Evolutionary conservation across 2,113 vertebrate genomes (phyloP).

Genomic region (Bolborhynchus lineola): DNA sequence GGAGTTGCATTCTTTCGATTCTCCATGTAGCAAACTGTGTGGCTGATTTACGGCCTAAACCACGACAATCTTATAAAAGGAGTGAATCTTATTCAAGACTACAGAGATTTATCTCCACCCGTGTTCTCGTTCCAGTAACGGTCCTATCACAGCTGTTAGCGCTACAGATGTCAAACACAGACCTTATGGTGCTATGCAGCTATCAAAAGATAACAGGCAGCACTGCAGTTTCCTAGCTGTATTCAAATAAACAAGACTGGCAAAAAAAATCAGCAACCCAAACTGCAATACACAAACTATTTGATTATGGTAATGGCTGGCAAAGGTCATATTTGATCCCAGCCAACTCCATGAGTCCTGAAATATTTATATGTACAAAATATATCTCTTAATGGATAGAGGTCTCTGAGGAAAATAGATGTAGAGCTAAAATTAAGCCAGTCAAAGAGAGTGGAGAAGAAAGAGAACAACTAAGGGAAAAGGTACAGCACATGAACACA

Average conservation of each 20-base stretch:
- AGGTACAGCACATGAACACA: not conserved
- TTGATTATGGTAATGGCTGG: not conserved
- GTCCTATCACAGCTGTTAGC: not conserved
- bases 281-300: not conserved
- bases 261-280: not conserved
- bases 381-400: not conserved
- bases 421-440: not conserved
- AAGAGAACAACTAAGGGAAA: not conserved
- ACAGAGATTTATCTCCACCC: not conserved
- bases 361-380: slow-evolving; percentile 7
- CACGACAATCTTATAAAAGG: not conserved
- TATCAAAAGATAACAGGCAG: not conserved
- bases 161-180: not conserved
- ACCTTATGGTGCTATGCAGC: not conserved
- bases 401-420: not conserved
- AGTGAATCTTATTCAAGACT: not conserved
- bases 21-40: no score
- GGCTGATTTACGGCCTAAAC: no score
- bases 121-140: not conserved
- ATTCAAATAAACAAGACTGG: not conserved
- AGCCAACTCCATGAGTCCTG: not conserved
- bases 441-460: not conserved
- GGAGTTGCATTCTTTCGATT: no score
- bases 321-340: slow-evolving; percentile 12
- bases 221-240: not conserved